Evolutionary conservation across 2,113 vertebrate genomes (phyloP), one percentile per base, ranked within the genome.

Genomic region (Xiphorhynchus elegans): DNA sequence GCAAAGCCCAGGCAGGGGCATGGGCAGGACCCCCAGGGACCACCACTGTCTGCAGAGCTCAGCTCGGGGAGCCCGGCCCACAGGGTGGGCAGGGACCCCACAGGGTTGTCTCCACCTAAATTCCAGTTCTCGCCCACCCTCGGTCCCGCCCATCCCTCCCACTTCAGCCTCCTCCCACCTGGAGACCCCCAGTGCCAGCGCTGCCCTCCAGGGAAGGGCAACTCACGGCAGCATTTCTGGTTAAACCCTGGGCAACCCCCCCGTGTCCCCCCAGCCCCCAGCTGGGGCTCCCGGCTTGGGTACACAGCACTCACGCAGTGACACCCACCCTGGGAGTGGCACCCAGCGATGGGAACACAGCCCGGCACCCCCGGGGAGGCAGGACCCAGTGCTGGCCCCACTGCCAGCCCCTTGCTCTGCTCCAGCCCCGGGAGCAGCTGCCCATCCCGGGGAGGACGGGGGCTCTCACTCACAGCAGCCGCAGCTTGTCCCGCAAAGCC

Each of bases 401-500:
- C 3, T 6, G 42, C 35, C 3, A 5, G 6, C 21, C 21, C 83
- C 28, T 35, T 2, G 25, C 50, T 74, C 2, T 1, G 24, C 37
- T 6, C 31, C 44, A 18, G 40, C 55, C 0, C 0, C 0, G 4
- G n/a, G 62, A 53, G 70, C 17, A 24, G 47, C n/a, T 28, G 55
- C 62, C 31, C 3, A 4, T 46, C 55, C 68, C 18, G 1, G 33
- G 24, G 10, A 29, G 46, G 6, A 31, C 1, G 3, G 13, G 10
- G 40, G 33, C 3, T 35, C 40, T 78, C 90, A 84, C 95, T 94
- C 96, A 98, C 98, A 44, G 62, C 70, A 78, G 80, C 70, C 9
- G 59, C 52, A 97, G 69, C 39, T 95, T 97, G 76, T 98, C 96
- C 60, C 49, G 87, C 17, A 94, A 83, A 39, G 82, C 87, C 10